Conservation (phyloP, 2,888 invertebrate genomes). For the Amblyjoppa fuscipennis region DNA sequence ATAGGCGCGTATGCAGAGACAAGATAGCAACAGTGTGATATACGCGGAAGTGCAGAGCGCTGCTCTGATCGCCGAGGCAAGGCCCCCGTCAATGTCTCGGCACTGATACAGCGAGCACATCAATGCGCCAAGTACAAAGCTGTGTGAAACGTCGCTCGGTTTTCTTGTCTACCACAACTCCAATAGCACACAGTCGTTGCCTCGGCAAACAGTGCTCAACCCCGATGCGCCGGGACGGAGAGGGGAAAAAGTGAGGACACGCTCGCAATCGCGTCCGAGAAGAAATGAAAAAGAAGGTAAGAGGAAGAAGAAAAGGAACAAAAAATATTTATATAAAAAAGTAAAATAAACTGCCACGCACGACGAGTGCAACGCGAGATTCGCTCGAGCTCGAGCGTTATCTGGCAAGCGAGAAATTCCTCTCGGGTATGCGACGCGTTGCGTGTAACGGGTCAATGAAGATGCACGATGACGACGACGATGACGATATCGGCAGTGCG, state of each 20-base stretch:
- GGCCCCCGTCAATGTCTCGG: slow-evolving; percentile 83
- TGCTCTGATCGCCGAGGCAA: slow-evolving; percentile 74
- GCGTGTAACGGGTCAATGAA: slow-evolving; percentile 49
- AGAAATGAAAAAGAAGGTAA: slow-evolving; percentile 61
- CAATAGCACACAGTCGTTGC: slow-evolving; percentile 46
- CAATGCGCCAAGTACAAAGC: background rate
- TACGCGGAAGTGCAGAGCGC: slow-evolving; percentile 81
- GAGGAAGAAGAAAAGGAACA: slow-evolving; percentile 4
- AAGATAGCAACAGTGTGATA: slow-evolving; percentile 79
- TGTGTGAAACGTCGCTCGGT: background rate
- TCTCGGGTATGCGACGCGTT: slow-evolving; percentile 31
- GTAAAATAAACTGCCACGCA: slow-evolving; percentile 1
- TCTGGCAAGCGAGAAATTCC: slow-evolving; percentile 61
- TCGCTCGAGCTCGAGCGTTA: slow-evolving; percentile 36
- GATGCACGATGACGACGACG: slow-evolving; percentile 48
- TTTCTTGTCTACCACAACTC: slow-evolving; percentile 23
- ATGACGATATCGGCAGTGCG: slow-evolving; percentile 29
- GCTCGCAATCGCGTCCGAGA: slow-evolving; percentile 50
- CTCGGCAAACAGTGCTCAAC: slow-evolving; percentile 60
- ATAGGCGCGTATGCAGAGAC: slow-evolving; percentile 63
- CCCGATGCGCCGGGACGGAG: slow-evolving; percentile 12
- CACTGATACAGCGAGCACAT: slow-evolving; percentile 72
- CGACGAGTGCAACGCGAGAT: slow-evolving; percentile 22
- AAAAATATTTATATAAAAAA: background rate
- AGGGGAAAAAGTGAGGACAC: slow-evolving; percentile 46